phyloP scores from a whole-genome alignment of 2,113 vertebrate genomes.

The Tinamus guttatus region DNA sequence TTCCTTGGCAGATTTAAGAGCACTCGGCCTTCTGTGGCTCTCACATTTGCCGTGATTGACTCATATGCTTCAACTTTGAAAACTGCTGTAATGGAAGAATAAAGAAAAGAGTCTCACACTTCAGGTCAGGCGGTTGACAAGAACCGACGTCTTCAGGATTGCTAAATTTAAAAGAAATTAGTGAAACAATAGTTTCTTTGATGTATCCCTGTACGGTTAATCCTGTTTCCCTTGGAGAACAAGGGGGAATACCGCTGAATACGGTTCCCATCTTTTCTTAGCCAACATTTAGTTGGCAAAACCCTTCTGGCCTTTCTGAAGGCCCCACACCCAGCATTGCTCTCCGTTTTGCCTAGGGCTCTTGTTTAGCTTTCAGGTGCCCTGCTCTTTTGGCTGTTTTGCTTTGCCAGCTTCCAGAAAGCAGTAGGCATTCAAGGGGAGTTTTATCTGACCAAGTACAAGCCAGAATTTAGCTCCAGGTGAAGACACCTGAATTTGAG shows the following conservation, averaged over 20 bases:
- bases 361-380: not conserved
- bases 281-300: not conserved
- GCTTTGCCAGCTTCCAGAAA: not conserved
- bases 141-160: not conserved
- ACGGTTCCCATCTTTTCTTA: not conserved
- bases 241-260: not conserved
- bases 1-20: not conserved
- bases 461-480: not conserved
- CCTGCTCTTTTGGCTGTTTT: not conserved
- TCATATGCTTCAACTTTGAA: rapidly evolving
- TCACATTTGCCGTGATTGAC: not conserved
- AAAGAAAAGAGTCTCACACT: not conserved
- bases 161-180: not conserved
- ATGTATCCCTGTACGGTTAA: rapidly evolving
- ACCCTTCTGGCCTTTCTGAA: not conserved
- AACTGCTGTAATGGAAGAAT: not conserved
- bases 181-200: not conserved
- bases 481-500: not conserved
- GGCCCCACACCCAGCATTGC: rapidly evolving
- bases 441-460: not conserved
- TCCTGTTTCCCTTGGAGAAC: not conserved
- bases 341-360: not conserved
- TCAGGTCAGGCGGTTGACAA: not conserved
- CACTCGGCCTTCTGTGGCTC: not conserved
- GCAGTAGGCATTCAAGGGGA: not conserved